Conservation (phyloP, 2,888 invertebrate genomes). For the Conops quadrifasciatus region DNA sequence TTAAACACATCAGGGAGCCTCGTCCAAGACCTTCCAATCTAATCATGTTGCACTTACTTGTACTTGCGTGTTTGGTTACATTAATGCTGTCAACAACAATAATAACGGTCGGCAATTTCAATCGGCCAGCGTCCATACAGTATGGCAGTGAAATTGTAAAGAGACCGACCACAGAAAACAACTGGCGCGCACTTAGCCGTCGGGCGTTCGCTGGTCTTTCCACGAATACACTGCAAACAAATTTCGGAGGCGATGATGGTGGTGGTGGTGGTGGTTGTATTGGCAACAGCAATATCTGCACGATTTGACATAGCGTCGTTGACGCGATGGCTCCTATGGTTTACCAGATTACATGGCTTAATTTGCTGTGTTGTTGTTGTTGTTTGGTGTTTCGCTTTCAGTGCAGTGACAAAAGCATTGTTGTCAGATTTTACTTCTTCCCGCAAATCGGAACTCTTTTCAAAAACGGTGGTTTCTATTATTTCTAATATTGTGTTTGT, state of each 20-base stretch:
- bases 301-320: background rate
- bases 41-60: background rate
- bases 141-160: constrained; percentile 54
- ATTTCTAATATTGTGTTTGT: too few species aligned
- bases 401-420: constrained; percentile 6
- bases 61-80: constrained; percentile 4
- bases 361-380: constrained; percentile 9
- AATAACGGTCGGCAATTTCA: constrained; percentile 33
- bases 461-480: background rate
- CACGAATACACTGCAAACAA: constrained; percentile 55
- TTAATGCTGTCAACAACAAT: background rate
- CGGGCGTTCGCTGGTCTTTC: constrained; percentile 46
- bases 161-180: constrained; percentile 50
- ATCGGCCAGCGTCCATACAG: constrained; percentile 53
- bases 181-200: constrained; percentile 42
- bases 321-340: background rate
- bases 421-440: background rate
- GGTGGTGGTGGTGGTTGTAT: background rate
- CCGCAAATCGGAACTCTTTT: background rate
- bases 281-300: background rate
- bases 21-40: background rate
- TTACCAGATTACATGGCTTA: background rate
- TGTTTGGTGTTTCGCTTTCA: background rate
- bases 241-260: constrained; percentile 32
- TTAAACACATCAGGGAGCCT: too few species aligned